Conservation (phyloP, 1,140 invertebrate genomes). For the Bombus difficillimus region DNA sequence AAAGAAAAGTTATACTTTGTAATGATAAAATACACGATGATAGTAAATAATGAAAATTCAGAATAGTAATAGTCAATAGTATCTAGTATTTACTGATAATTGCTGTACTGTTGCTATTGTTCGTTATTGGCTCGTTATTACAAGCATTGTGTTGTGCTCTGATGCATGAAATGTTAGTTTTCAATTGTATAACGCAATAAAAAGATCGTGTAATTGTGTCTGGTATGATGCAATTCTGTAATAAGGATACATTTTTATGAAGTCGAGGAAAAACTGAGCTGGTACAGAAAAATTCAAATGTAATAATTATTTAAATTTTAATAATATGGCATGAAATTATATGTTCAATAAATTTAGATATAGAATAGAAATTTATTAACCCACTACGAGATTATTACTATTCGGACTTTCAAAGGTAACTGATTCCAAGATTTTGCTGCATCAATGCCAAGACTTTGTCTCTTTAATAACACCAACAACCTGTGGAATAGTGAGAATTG, state of each 20-base stretch:
- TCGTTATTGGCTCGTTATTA: background rate
- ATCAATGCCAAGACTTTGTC: slow-evolving; percentile 42
- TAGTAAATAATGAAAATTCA: background rate
- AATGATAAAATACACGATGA: too few species aligned
- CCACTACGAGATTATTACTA: slow-evolving; percentile 6
- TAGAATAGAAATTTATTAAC: slow-evolving; percentile 6
- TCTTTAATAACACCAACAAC: slow-evolving; percentile 45
- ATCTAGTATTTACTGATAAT: background rate
- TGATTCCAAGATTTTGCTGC: slow-evolving; percentile 34
- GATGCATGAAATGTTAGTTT: background rate
- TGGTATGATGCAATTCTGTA: background rate
- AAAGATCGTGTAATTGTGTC: background rate
- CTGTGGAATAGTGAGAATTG: slow-evolving; percentile 27
- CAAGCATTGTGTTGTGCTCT: background rate
- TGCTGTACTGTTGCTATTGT: background rate
- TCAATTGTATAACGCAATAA: slow-evolving; percentile 3
- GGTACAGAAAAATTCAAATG: background rate
- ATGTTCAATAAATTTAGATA: background rate
- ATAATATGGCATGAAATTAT: background rate
- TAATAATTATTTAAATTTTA: background rate
- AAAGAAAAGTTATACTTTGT: background rate
- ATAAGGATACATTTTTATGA: background rate
- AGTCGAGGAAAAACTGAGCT: background rate
- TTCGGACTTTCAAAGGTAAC: slow-evolving; percentile 8
- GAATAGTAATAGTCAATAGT: background rate